Evolutionary conservation across 2,797 vertebrate genomes (phyloP), one percentile per base, ranked within the genome.

Genomic region (Macrochelys suwanniensis): DNA sequence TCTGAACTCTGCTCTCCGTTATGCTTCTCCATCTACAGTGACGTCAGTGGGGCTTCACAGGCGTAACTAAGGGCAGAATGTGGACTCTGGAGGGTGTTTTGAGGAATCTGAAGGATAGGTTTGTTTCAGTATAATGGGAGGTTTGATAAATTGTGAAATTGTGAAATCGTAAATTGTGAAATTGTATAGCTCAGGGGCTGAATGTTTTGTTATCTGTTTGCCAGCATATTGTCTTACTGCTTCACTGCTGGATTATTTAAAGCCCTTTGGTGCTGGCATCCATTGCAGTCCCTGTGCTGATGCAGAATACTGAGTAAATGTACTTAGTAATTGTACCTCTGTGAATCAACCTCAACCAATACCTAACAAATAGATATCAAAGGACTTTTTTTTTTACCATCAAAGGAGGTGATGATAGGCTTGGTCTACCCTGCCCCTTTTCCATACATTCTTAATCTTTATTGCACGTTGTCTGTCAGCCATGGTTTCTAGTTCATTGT

Each of bases 381-480:
- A 95, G 94, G 19, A 89, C 82, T 88, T 28, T 37, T 37, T 37
- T 68, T 23, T 71, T 25, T 11, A 42, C 68, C 68, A 71, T 71
- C 10, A 25, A 11, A 42, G 37, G 37, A 71, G 21, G 5, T 71
- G 74, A 21, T 2, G 80, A 92, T 53, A 57, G 86, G 56, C 74
- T 90, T 96, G 88, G 4, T 4, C 47, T 92, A 16, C 61, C 61
- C 31, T 85, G 49, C 83, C 82, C 89, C 84, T 81, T 86, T 87
- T 28, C 89, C 17, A 5, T 56, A 71, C n/a, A 76, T 85, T 1
- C 78, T 81, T 59, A 2, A 45, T 91, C 1, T 1, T 6, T 17
- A 2, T 90, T 65, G 77, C 21, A 4, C 78, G 50, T 51, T 79
- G 84, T 56, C 80, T 79, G 84, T 56, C 80, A 5, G 42, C 49